phyloP scores from a whole-genome alignment of 1,140 invertebrate genomes.

The Drosophila setifemur region DNA sequence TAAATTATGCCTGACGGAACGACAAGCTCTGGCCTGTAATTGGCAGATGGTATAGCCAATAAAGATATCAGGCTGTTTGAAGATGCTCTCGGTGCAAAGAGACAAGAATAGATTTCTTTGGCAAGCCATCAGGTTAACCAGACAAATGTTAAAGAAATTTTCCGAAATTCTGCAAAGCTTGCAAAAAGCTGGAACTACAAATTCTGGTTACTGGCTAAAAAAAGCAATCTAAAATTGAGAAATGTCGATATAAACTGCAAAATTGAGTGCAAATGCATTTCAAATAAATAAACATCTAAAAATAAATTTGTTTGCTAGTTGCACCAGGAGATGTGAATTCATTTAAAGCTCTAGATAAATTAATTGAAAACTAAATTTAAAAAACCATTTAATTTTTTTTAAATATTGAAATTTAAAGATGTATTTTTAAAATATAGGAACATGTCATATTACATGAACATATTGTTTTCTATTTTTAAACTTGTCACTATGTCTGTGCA shows the following conservation, averaged over 20 bases:
- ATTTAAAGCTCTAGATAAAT: neutral
- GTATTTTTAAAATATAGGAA: too few relatives aligned
- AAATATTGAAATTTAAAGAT: too few relatives aligned
- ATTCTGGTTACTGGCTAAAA: neutral
- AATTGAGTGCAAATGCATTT: neutral
- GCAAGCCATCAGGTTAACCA: neutral
- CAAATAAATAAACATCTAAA: neutral
- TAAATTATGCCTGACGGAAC: constrained; percentile 12
- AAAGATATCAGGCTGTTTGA: too few relatives aligned
- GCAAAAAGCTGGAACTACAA: neutral
- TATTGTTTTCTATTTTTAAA: neutral
- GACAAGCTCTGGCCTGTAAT: neutral
- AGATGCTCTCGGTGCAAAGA: constrained; percentile 1
- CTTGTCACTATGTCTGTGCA: constrained; percentile 1
- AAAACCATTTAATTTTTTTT: too few relatives aligned
- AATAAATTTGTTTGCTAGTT: neutral
- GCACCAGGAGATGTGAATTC: neutral
- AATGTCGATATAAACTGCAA: neutral
- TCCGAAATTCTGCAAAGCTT: too few relatives aligned
- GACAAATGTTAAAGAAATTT: neutral
- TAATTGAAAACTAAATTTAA: too few relatives aligned
- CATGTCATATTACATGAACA: too few relatives aligned
- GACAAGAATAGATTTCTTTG: neutral
- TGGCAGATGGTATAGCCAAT: neutral
- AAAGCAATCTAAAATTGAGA: too few relatives aligned